Evolutionary conservation across 1,140 invertebrate species (phyloP), one percentile per base, ranked within the genome.

Genomic region (Stegodyphus mimosarum): DNA sequence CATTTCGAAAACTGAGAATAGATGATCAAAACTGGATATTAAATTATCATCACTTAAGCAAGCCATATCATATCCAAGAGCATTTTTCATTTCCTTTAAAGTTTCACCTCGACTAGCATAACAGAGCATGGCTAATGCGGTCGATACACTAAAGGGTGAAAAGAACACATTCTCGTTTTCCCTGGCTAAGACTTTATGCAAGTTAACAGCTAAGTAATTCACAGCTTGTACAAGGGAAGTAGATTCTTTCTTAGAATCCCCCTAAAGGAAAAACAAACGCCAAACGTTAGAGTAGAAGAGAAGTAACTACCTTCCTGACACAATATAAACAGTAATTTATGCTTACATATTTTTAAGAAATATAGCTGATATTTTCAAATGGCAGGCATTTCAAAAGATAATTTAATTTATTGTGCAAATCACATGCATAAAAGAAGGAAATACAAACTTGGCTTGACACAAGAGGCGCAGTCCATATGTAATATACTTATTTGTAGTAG

Each of bases 61-160:
- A 7, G 72, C 80, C 17, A 18, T 49, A 15, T 71, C 91, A 33
- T 94, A 88, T 88, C 93, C 91, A 50, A 95, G 88, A 3, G 92
- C 90, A 13, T 90, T 90, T 63, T 91, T 89, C 70, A 95, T 91
- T 90, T 95, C 92, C 50, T 90, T 87, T 18, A 91, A 92, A 9
- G 93, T 93, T 3, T 89, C 88, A 11, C 93, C 93, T 49, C 87
- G 88, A 2, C 94, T 92, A 49, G 92, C 94, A 89, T 94, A 93
- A 52, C 93, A 89, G 33, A 94, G 87, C 92, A 94, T 93, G 6
- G 92, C 92, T 63, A 95, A 88, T 2, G 92, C 92, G 0, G 92
- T 90, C 89, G 94, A 94, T 48, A 95, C 92, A 89, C 94, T 95
- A 48, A 92, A 91, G 6, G 95, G 94, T 10, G 94, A 94, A 7